Base-by-base conservation (phyloP, 1,140 invertebrate genomes). In the Zeugodacus cucurbitae region DNA sequence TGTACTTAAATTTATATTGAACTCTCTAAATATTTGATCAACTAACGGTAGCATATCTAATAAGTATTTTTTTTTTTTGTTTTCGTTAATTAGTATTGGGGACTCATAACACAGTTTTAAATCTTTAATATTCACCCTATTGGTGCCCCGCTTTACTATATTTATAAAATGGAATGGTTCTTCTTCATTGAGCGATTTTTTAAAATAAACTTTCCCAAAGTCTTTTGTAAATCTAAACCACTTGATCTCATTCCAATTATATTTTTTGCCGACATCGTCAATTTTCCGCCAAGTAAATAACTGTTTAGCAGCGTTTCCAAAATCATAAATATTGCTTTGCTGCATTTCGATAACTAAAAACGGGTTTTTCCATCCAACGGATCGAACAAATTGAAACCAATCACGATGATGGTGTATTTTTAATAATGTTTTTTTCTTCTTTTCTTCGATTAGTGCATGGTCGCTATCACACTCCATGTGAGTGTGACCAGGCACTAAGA, bases 361-460 rank as follows among this genome's bases (percentile, higher is more conserved):
- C 14, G 26, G 26, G 10, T 26, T 70, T 88, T 88, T 88, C 22
- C 20, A 48, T 88, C 87, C 64, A 74, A 62, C 32, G 48, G 64
- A 44, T 48, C 89, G 58, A 59, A 90, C 82, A 22, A 89, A 88
- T 82, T 88, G 74, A 82, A 44, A 82, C 34, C 74, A 82, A 44
- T 82, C 74, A 17, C 88, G 85, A 58, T 88, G 89, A 70, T 89
- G 89, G 34, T 89, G 88, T 32, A 91, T 90, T 59, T 87, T 62
- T 74, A 89, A 87, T 22, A 82, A 59, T n/a, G 87, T 87, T 57
- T 26, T 78, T 89, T 91, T 91, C 88, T 92, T 89, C 4, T 5
- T 44, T 44, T 44, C 10, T 44, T 44, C 41, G 41, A 44, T 44
- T 3, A 44, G 41, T 44, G 87, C 89, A 26, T 87, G 88, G 89